Percentiles rank a stretch among this genome's conserved stretches.
These are phyloP conservation scores for Lontra canadensis DNA, from an alignment of 2,113 vertebrate genomes.

Conservation along the genomic window DNA sequence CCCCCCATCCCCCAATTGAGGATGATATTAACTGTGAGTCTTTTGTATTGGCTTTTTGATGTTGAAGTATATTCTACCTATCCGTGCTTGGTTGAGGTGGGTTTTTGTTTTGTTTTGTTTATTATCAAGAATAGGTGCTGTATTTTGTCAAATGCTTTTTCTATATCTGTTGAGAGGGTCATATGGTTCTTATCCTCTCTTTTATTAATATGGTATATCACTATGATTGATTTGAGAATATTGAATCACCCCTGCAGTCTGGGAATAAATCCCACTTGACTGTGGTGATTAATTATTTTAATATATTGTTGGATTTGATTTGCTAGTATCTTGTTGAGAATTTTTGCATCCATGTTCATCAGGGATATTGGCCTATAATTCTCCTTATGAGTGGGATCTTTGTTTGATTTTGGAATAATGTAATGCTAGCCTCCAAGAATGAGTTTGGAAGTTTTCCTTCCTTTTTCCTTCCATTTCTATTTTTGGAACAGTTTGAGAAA, in stretches of 20 bases:
- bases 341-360: background rate
- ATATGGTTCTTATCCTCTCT: background rate
- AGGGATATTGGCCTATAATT: background rate
- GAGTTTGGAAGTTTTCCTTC: background rate
- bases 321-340: background rate
- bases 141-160: background rate
- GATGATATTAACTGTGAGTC: background rate
- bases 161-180: background rate
- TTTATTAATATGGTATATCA: background rate
- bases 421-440: background rate
- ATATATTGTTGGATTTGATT: background rate
- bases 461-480: background rate
- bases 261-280: background rate
- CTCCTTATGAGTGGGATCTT: background rate
- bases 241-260: background rate
- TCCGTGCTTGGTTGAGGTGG: background rate
- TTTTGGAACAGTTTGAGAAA: background rate
- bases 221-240: background rate
- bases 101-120: background rate
- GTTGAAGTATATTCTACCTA: background rate
- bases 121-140: background rate
- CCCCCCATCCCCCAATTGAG: background rate
- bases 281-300: background rate
- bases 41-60: background rate
- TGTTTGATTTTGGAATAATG: background rate